These are phyloP conservation scores for Lutraria lutraria DNA, from an alignment of 2,888 invertebrate species.

Conservation along the genomic window DNA sequence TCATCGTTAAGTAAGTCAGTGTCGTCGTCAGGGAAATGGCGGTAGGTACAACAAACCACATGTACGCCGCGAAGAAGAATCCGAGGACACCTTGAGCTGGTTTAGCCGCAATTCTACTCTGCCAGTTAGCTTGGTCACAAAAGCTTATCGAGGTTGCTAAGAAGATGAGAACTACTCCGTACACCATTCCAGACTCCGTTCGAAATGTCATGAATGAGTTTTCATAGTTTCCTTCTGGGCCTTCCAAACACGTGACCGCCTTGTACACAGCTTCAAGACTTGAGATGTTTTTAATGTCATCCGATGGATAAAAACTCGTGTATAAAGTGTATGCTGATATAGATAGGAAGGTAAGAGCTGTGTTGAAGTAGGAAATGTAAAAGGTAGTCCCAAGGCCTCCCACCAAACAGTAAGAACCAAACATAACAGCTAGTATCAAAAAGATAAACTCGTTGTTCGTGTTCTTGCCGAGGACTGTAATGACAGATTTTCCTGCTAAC, in stretches of 20 bases:
- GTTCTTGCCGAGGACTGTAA: conserved; percentile 78
- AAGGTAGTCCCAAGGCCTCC: conserved; percentile 83
- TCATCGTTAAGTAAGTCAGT: conserved; percentile 74
- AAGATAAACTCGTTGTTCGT: conserved; percentile 80
- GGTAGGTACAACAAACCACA: conserved; percentile 84
- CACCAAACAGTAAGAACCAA: conserved; percentile 80
- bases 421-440: conserved; percentile 73
- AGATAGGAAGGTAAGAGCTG: conserved; percentile 79
- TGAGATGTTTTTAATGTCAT: conserved; percentile 52
- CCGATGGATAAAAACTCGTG: conserved; percentile 69
- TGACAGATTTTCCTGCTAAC: conserved; percentile 75
- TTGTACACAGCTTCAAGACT: conserved; percentile 73
- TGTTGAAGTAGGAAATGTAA: conserved; percentile 84
- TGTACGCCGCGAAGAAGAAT: conserved; percentile 80
- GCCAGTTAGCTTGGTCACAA: conserved; percentile 84
- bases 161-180: conserved; percentile 74
- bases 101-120: conserved; percentile 84
- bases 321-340: conserved; percentile 75
- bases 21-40: conserved; percentile 77
- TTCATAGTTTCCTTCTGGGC: conserved; percentile 76
- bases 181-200: conserved; percentile 76
- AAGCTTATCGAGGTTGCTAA: conserved; percentile 73
- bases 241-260: conserved; percentile 71
- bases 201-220: conserved; percentile 78
- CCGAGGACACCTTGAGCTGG: conserved; percentile 82